Evolutionary conservation across 1,140 invertebrate genomes (phyloP).

Genomic region (Gerris buenoi): DNA sequence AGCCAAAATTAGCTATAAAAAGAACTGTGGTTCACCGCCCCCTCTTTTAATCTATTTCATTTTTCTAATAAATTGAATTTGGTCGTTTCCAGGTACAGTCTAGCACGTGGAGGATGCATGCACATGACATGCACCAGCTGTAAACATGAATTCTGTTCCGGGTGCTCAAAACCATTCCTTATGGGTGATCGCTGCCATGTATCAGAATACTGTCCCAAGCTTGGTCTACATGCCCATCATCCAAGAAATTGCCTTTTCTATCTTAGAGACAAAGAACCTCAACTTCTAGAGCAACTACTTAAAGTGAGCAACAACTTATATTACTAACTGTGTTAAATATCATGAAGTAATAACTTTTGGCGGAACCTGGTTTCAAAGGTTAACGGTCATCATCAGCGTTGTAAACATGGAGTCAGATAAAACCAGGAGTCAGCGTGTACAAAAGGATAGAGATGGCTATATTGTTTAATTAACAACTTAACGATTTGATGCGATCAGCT

Average conservation of each 20-base stretch:
- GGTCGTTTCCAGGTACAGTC: conserved; percentile 28
- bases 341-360: too few relatives aligned
- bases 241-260: conserved; percentile 92
- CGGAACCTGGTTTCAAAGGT: too few relatives aligned
- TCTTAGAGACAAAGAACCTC: conserved; percentile 77
- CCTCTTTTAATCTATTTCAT: not conserved
- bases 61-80: conserved; percentile 2
- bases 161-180: conserved; percentile 76
- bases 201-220: conserved; percentile 62
- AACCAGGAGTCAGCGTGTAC: too few relatives aligned
- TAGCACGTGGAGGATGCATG: conserved; percentile 84
- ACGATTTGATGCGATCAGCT: too few relatives aligned
- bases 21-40: not conserved
- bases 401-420: too few relatives aligned
- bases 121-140: conserved; percentile 90
- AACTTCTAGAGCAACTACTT: conserved; percentile 63
- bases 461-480: too few relatives aligned
- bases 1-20: not conserved
- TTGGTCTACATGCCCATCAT: conserved; percentile 88
- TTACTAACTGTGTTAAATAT: not conserved
- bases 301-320: conserved; percentile 34
- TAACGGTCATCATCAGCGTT: too few relatives aligned
- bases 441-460: too few relatives aligned
- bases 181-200: conserved; percentile 72
- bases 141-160: conserved; percentile 86